Evolutionary conservation across 2,797 vertebrate species (phyloP), one percentile per base, ranked within the genome.

Genomic region (Cossypha caffra): DNA sequence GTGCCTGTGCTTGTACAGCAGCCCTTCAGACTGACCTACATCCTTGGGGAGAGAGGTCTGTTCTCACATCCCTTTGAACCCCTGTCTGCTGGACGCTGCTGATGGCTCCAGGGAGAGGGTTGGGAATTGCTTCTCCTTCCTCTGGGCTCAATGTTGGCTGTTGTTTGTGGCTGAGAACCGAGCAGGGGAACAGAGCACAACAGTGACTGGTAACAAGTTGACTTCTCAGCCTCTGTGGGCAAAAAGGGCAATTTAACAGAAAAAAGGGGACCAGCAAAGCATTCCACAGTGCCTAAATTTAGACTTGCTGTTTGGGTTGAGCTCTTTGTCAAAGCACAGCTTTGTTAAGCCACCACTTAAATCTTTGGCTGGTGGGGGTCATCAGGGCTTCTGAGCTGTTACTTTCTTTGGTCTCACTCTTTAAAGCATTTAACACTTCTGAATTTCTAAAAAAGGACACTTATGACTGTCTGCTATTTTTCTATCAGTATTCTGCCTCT

Each of bases 261-360:
- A 50, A 61, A 92, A 67, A 23, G 10, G 15, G 38, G 50, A 74
- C 55, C 63, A 74, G 66, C 33, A 76, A 68, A 86, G 84, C 68
- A 72, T 94, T 92, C 81, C 78, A 18, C 10, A 45, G 18, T 2
- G 28, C 16, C 84, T 89, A 87, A 93, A 95, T 86, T 85, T 80
- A 94, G 69, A 42, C 28, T 50, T 83, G 78, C 14, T 87, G 3
- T 74, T 74, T n/a, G 69, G 83, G 75, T 73, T 61, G 42, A 50
- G 40, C 13, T 85, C 81, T 88, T 35, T 48, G 43, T 95, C 84
- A 93, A 80, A 83, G 50, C 16, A 40, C 24, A 0, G 0, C 84
- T 96, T 90, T 74, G 86, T 96, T 74, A 79, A 89, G n/a, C 29
- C 61, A 58, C 24, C 19, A 18, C 58, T 83, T 90, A 64, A 54